These are phyloP conservation scores for Arbacia lixula DNA, from an alignment of 53 echinoderm and acorn worm genomes.

Conservation along the genomic window DNA sequence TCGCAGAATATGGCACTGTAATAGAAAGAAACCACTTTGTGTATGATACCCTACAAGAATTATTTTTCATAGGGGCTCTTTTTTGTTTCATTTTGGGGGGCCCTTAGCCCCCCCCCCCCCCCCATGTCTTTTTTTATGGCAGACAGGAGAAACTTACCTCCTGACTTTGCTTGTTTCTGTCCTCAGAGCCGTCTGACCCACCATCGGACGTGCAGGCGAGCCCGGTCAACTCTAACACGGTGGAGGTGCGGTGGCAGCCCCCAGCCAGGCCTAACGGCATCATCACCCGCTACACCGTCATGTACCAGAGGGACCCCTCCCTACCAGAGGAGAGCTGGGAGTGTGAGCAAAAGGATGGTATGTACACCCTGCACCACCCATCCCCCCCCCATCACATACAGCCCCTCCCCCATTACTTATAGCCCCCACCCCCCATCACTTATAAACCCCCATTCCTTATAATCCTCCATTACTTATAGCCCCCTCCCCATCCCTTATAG, in stretches of 20 bases:
- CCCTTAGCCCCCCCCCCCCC: too few relatives aligned
- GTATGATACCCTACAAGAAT: too few relatives aligned
- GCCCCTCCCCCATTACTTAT: not conserved
- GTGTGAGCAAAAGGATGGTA: constrained; percentile 52
- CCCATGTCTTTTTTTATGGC: too few relatives aligned
- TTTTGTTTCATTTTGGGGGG: too few relatives aligned
- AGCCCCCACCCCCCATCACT: not conserved
- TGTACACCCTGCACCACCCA: not conserved
- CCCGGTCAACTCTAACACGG: constrained; percentile 66
- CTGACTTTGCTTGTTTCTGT: too few relatives aligned
- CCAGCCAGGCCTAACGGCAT: constrained; percentile 73
- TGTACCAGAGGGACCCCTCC: constrained; percentile 61
- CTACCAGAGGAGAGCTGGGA: constrained; percentile 47
- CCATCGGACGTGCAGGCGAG: constrained; percentile 49
- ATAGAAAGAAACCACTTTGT: too few relatives aligned
- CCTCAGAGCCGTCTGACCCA: constrained; percentile 63
- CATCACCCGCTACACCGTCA: constrained; percentile 77
- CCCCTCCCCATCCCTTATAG: not conserved
- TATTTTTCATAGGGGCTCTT: too few relatives aligned
- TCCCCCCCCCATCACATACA: not conserved
- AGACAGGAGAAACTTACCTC: too few relatives aligned
- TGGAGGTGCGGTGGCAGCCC: constrained; percentile 74
- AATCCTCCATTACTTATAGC: not conserved
- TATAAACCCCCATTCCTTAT: not conserved
- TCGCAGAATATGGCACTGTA: too few relatives aligned